These are phyloP conservation scores for Rachycentron canadum DNA, from an alignment of 2,797 vertebrate species.

Conservation along the genomic window DNA sequence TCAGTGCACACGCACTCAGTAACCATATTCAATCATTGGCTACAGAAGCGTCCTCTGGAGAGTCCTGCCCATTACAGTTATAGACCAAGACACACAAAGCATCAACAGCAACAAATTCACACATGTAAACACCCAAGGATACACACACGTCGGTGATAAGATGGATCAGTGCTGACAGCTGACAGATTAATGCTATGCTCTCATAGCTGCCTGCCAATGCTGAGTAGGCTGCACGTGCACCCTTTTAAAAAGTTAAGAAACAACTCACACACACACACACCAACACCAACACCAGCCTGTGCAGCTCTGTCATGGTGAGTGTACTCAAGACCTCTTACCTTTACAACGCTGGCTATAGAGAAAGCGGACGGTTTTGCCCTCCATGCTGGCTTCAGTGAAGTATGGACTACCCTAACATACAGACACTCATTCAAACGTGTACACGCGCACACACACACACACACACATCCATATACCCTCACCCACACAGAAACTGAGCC, in stretches of 20 bases:
- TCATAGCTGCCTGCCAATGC: constrained; percentile 63
- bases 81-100: constrained; percentile 14
- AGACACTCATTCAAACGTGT: constrained; percentile 11
- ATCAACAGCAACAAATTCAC: constrained; percentile 28
- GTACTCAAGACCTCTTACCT: constrained; percentile 73
- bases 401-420: constrained; percentile 6
- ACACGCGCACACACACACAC: no score
- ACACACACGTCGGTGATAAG: constrained; percentile 45
- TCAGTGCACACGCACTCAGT: constrained; percentile 69
- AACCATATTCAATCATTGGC: constrained; percentile 75
- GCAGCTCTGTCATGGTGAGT: neutral
- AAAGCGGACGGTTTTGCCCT: constrained; percentile 79
- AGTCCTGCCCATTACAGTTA: constrained; percentile 47
- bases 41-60: constrained; percentile 65
- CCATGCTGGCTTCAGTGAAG: constrained; percentile 67
- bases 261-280: constrained; percentile 9
- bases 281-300: neutral
- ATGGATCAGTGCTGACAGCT: constrained; percentile 71
- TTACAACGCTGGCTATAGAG: constrained; percentile 80
- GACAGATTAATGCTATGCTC: constrained; percentile 78
- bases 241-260: constrained; percentile 38
- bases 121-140: constrained; percentile 19
- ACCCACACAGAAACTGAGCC: constrained; percentile 36
- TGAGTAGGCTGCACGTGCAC: constrained; percentile 36
- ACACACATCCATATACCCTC: constrained; percentile 10